Percentiles rank a stretch among this genome's conserved stretches.
Conservation (phyloP, 2,888 invertebrate genomes). For the Pseudococcus jackbeardsleyi region DNA sequence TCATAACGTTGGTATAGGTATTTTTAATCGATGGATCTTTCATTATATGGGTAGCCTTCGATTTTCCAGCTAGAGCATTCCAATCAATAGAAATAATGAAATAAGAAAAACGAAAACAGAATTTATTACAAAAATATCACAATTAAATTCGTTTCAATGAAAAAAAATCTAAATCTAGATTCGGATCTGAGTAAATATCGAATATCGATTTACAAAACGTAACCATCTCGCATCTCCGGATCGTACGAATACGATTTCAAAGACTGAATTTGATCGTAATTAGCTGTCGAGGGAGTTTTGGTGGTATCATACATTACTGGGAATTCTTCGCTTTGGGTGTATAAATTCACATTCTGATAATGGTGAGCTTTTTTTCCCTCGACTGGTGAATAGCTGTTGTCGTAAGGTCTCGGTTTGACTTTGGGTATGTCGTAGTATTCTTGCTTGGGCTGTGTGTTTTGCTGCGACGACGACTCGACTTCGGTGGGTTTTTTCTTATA, state of each 20-base stretch:
- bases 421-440: conserved; percentile 26
- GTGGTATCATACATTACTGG: conserved; percentile 26
- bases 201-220: neutral
- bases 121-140: conserved; percentile 49
- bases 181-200: too few relatives aligned
- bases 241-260: conserved; percentile 31
- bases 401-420: conserved; percentile 1
- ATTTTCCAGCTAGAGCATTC: neutral
- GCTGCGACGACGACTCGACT: neutral
- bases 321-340: neutral
- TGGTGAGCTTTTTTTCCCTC: neutral
- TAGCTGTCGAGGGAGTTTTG: neutral
- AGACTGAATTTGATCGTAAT: neutral
- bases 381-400: neutral
- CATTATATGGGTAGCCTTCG: conserved; percentile 5
- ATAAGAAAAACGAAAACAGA: conserved; percentile 32
- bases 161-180: neutral
- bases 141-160: neutral
- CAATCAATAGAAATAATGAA: neutral
- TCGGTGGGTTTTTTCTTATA: neutral
- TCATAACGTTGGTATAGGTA: neutral
- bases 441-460: neutral
- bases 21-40: conserved; percentile 35
- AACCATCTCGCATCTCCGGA: neutral
- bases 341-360: conserved; percentile 30